These are phyloP conservation scores for Muschampia staudingeri DNA, from an alignment of 2,888 invertebrate genomes.

Conservation along the genomic window DNA sequence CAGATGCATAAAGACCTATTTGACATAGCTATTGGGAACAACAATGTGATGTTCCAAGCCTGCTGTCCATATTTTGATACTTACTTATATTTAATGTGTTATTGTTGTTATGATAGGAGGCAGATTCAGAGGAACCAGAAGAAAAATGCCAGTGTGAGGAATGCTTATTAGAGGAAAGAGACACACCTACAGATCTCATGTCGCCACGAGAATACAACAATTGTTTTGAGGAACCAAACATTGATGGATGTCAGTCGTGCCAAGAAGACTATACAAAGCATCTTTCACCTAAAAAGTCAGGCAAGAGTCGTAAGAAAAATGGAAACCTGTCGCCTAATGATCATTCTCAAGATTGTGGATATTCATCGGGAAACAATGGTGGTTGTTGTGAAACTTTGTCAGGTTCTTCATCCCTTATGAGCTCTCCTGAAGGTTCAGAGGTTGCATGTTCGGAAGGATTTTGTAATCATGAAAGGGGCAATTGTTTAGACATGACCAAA, in stretches of 20 bases:
- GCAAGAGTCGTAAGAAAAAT: constrained; percentile 85
- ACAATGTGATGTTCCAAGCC: too few species aligned
- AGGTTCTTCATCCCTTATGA: constrained; percentile 94
- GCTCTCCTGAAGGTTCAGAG: constrained; percentile 97
- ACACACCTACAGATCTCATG: constrained; percentile 85
- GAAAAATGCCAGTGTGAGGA: constrained; percentile 89
- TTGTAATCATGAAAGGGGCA: constrained; percentile 94
- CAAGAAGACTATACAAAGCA: constrained; percentile 86
- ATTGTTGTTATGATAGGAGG: constrained; percentile 75
- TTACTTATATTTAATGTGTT: neutral
- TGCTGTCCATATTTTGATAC: neutral
- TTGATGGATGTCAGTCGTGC: constrained; percentile 86
- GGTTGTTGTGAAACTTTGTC: constrained; percentile 93
- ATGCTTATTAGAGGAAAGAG: constrained; percentile 85
- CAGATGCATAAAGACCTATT: too few species aligned
- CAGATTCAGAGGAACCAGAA: constrained; percentile 88
- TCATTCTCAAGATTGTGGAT: constrained; percentile 96
- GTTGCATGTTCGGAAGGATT: constrained; percentile 97
- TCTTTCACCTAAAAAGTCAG: constrained; percentile 83
- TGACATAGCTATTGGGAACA: too few species aligned
- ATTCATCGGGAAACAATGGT: constrained; percentile 96
- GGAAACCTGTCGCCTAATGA: constrained; percentile 93
- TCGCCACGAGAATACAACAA: constrained; percentile 81
- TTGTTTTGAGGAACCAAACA: constrained; percentile 80
- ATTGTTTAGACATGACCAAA: constrained; percentile 85